phyloP scores from a whole-genome alignment of 2,888 invertebrate species.

The Sthenelais limicola region DNA sequence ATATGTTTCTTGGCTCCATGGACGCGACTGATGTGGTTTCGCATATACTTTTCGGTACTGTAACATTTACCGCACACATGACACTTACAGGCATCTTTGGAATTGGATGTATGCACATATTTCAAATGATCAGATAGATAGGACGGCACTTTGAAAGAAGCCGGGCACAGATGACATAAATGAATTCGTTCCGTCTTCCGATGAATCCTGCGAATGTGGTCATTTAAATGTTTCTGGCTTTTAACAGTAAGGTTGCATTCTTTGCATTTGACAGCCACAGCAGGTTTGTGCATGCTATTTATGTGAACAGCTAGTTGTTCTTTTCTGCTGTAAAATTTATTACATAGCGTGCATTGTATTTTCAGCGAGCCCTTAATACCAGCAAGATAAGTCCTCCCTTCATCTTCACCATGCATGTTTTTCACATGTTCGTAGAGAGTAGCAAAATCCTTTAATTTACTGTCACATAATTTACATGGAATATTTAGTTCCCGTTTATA shows the following conservation, averaged over 20 bases:
- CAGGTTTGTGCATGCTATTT: neutral
- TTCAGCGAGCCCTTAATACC: neutral
- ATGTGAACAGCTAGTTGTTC: constrained; percentile 30
- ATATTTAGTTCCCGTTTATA: constrained; percentile 37
- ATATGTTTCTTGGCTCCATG: constrained; percentile 17
- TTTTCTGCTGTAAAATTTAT: neutral
- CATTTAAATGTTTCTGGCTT: constrained; percentile 27
- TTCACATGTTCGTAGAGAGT: constrained; percentile 32
- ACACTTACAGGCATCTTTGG: constrained; percentile 24
- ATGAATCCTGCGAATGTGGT: constrained; percentile 27
- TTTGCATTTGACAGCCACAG: neutral
- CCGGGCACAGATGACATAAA: constrained; percentile 39
- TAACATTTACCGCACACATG: constrained; percentile 31
- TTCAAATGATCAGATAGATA: constrained; percentile 28
- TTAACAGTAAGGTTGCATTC: constrained; percentile 18
- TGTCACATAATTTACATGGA: constrained; percentile 5
- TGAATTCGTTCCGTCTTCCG: neutral
- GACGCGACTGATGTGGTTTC: constrained; percentile 37
- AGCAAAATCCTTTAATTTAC: constrained; percentile 14
- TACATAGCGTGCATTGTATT: constrained; percentile 12
- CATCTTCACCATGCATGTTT: constrained; percentile 1
- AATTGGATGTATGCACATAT: constrained; percentile 24
- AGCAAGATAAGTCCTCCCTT: neutral
- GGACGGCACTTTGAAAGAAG: constrained; percentile 12
- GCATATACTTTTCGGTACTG: constrained; percentile 28